These are phyloP conservation scores for Avahi laniger DNA, from an alignment of 2,797 vertebrate genomes.

Conservation along the genomic window DNA sequence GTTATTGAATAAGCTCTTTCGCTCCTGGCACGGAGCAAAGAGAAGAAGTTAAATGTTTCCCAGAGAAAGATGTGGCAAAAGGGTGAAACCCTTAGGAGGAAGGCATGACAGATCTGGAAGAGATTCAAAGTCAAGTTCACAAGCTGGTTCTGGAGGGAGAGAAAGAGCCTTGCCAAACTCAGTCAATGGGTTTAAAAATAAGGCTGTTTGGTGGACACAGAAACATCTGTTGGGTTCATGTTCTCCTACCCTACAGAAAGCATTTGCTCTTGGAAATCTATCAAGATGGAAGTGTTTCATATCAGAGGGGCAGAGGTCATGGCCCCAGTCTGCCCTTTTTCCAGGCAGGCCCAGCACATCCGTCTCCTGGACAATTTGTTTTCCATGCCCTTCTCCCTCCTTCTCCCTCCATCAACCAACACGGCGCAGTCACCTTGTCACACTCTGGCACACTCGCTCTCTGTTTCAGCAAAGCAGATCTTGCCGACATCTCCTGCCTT, in stretches of 20 bases:
- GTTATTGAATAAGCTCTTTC: neutral
- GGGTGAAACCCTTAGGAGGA: neutral
- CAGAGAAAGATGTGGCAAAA: neutral
- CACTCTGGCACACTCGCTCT: neutral
- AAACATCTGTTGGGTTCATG: neutral
- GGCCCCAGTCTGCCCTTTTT: neutral
- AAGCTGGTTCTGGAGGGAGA: neutral
- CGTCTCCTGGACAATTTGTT: too few species aligned
- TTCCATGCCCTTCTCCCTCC: neutral
- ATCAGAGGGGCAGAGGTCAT: accelerated
- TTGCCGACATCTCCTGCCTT: neutral
- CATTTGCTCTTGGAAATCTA: neutral
- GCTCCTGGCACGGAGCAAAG: neutral
- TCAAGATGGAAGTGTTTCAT: neutral
- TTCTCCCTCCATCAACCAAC: neutral
- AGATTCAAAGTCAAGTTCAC: neutral
- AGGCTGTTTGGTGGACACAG: neutral
- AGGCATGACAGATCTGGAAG: neutral
- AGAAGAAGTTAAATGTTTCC: neutral
- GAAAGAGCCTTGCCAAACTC: neutral
- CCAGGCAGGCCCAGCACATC: accelerated
- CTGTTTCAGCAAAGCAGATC: neutral
- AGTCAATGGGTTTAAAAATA: neutral
- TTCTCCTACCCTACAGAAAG: neutral
- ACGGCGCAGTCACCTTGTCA: accelerated